A percentile compares a stretch with the other conserved stretches of the same genome.
phyloP scores from a whole-genome alignment of 2,888 invertebrate species.

The Apamea epomidion region DNA sequence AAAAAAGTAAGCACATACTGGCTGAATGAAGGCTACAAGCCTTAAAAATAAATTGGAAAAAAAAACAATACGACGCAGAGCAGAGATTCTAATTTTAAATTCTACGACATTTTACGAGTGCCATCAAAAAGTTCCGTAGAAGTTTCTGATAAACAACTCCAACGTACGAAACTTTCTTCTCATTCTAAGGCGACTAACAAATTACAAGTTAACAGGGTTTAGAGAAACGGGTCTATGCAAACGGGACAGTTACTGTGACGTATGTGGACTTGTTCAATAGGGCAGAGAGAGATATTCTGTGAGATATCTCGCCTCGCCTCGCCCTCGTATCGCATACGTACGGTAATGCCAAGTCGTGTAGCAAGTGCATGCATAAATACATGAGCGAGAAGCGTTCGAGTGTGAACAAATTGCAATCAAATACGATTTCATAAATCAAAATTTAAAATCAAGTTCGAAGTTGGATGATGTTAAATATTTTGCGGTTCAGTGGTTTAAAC shows the following conservation, averaged over 20 bases:
- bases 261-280: conserved; percentile 44
- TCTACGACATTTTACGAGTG: conserved; percentile 38
- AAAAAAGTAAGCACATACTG: not conserved
- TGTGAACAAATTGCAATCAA: conserved; percentile 60
- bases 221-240: conserved; percentile 29
- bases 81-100: conserved; percentile 35
- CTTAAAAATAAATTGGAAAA: not conserved
- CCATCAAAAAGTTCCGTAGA: conserved; percentile 39
- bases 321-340: conserved; percentile 22
- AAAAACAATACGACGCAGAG: not conserved
- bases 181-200: conserved; percentile 10
- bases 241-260: conserved; percentile 20
- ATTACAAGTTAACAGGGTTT: conserved; percentile 16
- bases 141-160: conserved; percentile 19
- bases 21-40: not conserved
- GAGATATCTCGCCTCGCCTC: conserved; percentile 39
- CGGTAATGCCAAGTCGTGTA: conserved; percentile 41
- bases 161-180: conserved; percentile 26
- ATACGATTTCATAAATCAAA: conserved; percentile 31
- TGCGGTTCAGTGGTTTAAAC: conserved; percentile 1
- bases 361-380: conserved; percentile 57
- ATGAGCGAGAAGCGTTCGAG: conserved; percentile 41
- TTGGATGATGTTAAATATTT: not conserved
- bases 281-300: conserved; percentile 21
- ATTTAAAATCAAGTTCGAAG: conserved; percentile 19